Conservation (phyloP, 2,797 vertebrate genomes). For the Cirrhinus molitorella region DNA sequence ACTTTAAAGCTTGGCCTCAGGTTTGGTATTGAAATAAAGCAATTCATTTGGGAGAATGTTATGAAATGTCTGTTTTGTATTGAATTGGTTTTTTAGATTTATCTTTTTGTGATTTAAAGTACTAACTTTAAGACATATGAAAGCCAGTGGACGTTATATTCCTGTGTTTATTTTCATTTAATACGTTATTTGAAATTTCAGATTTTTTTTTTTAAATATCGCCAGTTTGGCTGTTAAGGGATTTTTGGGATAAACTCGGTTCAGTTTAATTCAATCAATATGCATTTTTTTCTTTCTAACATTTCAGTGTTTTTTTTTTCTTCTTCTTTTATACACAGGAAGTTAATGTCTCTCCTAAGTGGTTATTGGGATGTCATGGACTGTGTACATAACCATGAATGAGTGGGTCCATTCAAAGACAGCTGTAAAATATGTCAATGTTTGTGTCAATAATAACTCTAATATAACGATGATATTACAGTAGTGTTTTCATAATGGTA, state of each 20-base stretch:
- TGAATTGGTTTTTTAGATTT: slow-evolving; percentile 39
- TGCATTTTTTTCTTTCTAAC: not conserved
- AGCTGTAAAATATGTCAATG: slow-evolving; percentile 65
- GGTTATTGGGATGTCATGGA: slow-evolving; percentile 59
- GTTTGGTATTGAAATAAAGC: slow-evolving; percentile 73
- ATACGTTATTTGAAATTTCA: slow-evolving; percentile 27
- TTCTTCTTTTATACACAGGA: slow-evolving; percentile 53
- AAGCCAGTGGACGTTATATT: slow-evolving; percentile 55
- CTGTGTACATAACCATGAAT: slow-evolving; percentile 66
- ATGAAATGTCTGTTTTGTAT: slow-evolving; percentile 63
- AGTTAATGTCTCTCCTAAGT: slow-evolving; percentile 56
- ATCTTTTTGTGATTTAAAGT: slow-evolving; percentile 40
- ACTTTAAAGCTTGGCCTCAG: slow-evolving; percentile 68
- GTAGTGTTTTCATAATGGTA: slow-evolving; percentile 66
- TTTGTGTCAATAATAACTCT: slow-evolving; percentile 65
- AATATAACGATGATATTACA: slow-evolving; percentile 64
- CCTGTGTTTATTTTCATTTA: slow-evolving; percentile 38
- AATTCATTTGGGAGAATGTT: slow-evolving; percentile 70
- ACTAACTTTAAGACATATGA: slow-evolving; percentile 52
- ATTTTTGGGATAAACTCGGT: not conserved
- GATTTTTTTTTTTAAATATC: not conserved
- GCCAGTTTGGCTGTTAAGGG: slow-evolving; percentile 37
- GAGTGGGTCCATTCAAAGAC: slow-evolving; percentile 65
- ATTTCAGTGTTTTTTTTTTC: slow-evolving; percentile 51
- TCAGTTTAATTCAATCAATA: not conserved